Evolutionary conservation across 2,888 invertebrate species (phyloP).

Genomic region (Cheilosia urbana): DNA sequence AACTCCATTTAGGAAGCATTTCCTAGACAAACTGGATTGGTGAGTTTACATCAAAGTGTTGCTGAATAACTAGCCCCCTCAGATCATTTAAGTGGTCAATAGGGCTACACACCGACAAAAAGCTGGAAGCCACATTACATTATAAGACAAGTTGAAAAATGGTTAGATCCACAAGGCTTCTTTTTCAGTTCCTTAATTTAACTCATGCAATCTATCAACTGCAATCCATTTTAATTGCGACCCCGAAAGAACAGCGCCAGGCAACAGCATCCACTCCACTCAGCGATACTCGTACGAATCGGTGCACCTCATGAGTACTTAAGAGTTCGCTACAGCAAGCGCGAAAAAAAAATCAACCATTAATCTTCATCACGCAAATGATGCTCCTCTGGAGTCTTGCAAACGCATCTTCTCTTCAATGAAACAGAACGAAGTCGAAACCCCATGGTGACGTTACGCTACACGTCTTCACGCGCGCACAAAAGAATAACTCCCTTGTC

Average conservation of each 20-base stretch:
- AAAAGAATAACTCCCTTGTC: not conserved
- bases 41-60: too few relatives aligned
- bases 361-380: conserved; percentile 64
- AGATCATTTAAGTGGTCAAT: too few relatives aligned
- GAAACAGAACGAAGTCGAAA: not conserved
- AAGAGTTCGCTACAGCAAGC: not conserved
- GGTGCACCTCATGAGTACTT: not conserved
- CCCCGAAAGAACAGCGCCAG: not conserved
- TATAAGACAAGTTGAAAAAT: too few relatives aligned
- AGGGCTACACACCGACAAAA: too few relatives aligned
- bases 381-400: conserved; percentile 10
- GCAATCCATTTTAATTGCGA: conserved; percentile 18
- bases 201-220: conserved; percentile 4
- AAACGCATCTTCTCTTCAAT: conserved; percentile 33
- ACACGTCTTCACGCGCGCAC: not conserved
- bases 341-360: conserved; percentile 12
- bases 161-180: too few relatives aligned
- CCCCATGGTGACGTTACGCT: not conserved
- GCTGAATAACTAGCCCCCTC: too few relatives aligned
- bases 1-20: too few relatives aligned
- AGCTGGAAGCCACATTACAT: too few relatives aligned
- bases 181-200: not conserved
- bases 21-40: too few relatives aligned
- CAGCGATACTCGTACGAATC: not conserved
- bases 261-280: not conserved